Base-by-base conservation (phyloP, 2,797 vertebrate species). In the Enteromius treurensis region DNA sequence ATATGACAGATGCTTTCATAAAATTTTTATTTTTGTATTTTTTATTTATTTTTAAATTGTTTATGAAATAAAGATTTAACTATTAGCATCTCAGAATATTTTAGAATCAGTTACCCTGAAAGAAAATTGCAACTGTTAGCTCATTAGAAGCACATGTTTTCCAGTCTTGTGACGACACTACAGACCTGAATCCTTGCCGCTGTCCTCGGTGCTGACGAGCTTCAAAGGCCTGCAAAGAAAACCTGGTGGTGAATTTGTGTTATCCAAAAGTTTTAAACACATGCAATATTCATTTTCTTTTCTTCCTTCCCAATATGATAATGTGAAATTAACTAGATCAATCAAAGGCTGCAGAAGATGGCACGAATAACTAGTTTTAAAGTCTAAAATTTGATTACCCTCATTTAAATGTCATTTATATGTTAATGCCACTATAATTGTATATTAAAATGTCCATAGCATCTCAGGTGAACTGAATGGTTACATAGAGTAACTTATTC, bases 381-480 rank as follows among this genome's bases (percentile, higher is more conserved):
- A 49, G 4, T 74, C 29, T 64, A 19, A 42, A 65, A 81, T 75
- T 51, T 64, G 42, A 81, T 74, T 53, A 65, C 51, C 29, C 58
- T 26, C 4, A 26, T 71, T 55, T 82, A 34, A 76, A 77, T 47
- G 53, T 19, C 5, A 78, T 83, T 71, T 78, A 83, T 62, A 78
- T 78, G 75, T 77, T 70, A 78, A 83, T 78, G 21, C 21, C 1
- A 40, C 4, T 11, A 14, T 64, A 70, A 34, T 32, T n/a, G 49
- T 37, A 34, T 29, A 77, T 64, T 62, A n/a, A 77, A 23, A 23
- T 17, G 51, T 70, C 37, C 51, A 37, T 21, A 23, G 29, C 51
- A 37, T 70, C 37, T 47, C 42, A 77, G 42, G 2, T 60, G 9
- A 29, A 69, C 19, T 62, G 42, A 74, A 74, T 4, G 8, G 26